Evolutionary conservation across 2,113 vertebrate species (phyloP).

Genomic region (Cygnus atratus): DNA sequence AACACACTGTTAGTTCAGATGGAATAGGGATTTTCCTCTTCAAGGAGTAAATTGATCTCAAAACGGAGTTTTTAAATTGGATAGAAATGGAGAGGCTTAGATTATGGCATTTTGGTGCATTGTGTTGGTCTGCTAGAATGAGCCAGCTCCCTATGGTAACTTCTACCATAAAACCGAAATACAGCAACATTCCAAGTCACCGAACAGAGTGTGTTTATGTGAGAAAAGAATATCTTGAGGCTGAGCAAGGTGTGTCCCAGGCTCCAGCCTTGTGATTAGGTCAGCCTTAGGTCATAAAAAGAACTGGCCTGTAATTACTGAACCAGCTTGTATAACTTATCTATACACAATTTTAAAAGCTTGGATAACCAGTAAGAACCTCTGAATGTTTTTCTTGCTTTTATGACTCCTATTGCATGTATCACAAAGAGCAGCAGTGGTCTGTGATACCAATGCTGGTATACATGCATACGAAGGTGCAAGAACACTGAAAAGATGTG

Average conservation of each 20-base stretch:
- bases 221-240: background rate
- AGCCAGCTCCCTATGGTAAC: background rate
- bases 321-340: background rate
- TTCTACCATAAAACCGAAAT: background rate
- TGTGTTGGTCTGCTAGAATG: background rate
- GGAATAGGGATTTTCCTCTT: background rate
- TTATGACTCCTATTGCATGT: background rate
- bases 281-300: background rate
- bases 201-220: background rate
- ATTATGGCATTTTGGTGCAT: background rate
- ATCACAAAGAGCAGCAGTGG: background rate
- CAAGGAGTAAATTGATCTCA: background rate
- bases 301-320: background rate
- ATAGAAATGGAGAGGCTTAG: background rate
- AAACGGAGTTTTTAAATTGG: background rate
- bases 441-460: background rate
- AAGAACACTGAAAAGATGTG: background rate
- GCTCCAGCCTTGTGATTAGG: background rate
- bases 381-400: background rate
- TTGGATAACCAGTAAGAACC: background rate
- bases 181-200: background rate
- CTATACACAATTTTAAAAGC: background rate
- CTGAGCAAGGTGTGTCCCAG: background rate
- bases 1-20: background rate
- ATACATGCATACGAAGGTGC: accelerated